Evolutionary conservation across 2,888 invertebrate genomes (phyloP).

Genomic region (Drosophila quasianomalipes): DNA sequence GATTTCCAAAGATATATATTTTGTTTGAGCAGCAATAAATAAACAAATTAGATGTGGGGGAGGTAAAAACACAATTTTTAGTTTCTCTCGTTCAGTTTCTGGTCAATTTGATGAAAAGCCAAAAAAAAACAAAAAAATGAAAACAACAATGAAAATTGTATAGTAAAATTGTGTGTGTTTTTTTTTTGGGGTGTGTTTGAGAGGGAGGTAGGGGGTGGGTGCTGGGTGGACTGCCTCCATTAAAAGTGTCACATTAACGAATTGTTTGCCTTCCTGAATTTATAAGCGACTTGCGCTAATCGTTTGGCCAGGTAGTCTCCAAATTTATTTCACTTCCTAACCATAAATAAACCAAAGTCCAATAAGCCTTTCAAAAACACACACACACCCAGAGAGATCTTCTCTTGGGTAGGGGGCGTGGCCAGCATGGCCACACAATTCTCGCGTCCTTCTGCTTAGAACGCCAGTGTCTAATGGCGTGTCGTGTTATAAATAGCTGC

Average conservation of each 20-base stretch:
- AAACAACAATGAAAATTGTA: constrained; percentile 41
- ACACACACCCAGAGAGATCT: constrained; percentile 41
- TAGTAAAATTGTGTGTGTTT: constrained; percentile 8
- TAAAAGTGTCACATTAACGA: constrained; percentile 83
- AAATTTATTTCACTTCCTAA: constrained; percentile 65
- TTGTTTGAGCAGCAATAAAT: constrained; percentile 82
- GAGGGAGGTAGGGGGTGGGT: background rate
- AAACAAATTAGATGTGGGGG: constrained; percentile 66
- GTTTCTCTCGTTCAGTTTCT: constrained; percentile 49
- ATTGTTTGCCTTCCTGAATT: constrained; percentile 74
- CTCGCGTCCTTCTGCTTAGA: constrained; percentile 68
- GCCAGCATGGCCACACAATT: constrained; percentile 32
- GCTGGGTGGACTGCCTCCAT: constrained; percentile 52
- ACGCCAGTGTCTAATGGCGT: constrained; percentile 71
- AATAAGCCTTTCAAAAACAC: constrained; percentile 69
- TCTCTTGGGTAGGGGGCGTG: constrained; percentile 58
- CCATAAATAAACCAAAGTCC: constrained; percentile 51
- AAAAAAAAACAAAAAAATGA: constrained; percentile 11
- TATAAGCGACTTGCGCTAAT: constrained; percentile 61
- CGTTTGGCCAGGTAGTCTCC: constrained; percentile 60
- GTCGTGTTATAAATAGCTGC: constrained; percentile 80
- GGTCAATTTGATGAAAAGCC: constrained; percentile 54
- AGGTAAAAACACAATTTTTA: constrained; percentile 50
- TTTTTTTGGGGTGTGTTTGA: background rate
- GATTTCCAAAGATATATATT: constrained; percentile 82